A percentile compares a stretch with the other conserved stretches of the same genome.
Evolutionary conservation across 1,140 invertebrate species (phyloP).

Genomic region (Bombus consobrinus): DNA sequence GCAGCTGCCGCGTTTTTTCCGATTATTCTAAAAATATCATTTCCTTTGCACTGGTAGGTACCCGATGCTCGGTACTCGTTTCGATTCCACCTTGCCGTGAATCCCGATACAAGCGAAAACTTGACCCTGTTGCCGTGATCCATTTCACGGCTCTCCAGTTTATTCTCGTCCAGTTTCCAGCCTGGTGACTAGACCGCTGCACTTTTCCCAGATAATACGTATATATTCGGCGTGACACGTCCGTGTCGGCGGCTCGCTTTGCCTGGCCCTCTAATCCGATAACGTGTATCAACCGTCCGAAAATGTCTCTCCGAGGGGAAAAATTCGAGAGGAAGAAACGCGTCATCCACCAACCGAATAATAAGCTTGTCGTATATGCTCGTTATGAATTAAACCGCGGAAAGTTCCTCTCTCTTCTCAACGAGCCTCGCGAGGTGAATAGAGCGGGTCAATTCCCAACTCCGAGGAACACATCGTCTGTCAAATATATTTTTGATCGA

Average conservation of each 20-base stretch:
- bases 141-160: conserved; percentile 48
- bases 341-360: not conserved
- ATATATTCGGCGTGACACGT: conserved; percentile 21
- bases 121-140: conserved; percentile 46
- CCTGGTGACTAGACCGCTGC: conserved; percentile 31
- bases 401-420: not conserved
- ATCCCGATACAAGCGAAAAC: conserved; percentile 30
- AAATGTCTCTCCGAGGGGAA: not conserved
- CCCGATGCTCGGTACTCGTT: not conserved
- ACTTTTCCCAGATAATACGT: conserved; percentile 45
- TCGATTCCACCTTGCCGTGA: not conserved
- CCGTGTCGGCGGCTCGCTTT: not conserved
- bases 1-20: not conserved
- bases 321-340: not conserved
- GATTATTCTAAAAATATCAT: not conserved
- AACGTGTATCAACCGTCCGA: conserved; percentile 20
- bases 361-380: not conserved
- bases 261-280: conserved; percentile 28
- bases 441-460: not conserved
- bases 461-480: not conserved
- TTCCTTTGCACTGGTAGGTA: not conserved
- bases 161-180: conserved; percentile 42
- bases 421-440: not conserved
- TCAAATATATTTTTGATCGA: not conserved
- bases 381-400: not conserved